Evolutionary conservation across 2,888 invertebrate genomes (phyloP), one percentile per base, ranked within the genome.

Genomic region (Agrotis exclamationis): DNA sequence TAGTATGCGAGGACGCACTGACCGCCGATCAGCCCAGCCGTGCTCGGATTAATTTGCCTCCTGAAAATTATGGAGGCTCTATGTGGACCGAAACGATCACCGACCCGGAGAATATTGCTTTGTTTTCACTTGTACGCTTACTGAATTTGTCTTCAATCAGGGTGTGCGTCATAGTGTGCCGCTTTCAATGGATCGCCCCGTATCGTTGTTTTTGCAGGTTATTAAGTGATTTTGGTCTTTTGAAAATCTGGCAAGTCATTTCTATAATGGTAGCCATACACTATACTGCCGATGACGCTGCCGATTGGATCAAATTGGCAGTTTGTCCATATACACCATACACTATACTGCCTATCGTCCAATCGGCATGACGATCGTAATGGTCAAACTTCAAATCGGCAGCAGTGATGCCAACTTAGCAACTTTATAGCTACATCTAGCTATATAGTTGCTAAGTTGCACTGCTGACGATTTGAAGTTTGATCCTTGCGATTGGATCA

Each of bases 1-100:
- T 96, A 95, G 96, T 96, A 96, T 96, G 95, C 96, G 94, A 94
- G 95, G 92, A 93, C 93, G 94, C 95, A 92, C 93, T 94, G 95
- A 93, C 95, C 95, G 94, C 92, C 95, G 95, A 95, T 95, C 95
- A 92, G 90, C 86, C 92, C 93, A 90, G 87, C 94, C 93, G 93
- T 94, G 94, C 93, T 90, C 94, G 95, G 96, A 96, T 96, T 96
- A 96, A 96, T 96, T 95, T 95, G 94, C 94, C 93, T 94, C 89
- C 93, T 93, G 93, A 91, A 95, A 94, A 95, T 95, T 95, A 95
- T 93, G 92, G 93, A 90, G 92, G 92, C 89, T 86, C 90, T 90
- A 86, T 89, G 87, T 88, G 90, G 87, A 87, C 85, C 89, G 89
- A 87, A 92, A 91, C 91, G 91, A 90, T 89, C 91, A 89, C 88